Evolutionary conservation across 2,888 invertebrate species (phyloP), one percentile per base, ranked within the genome.

Genomic region (Spisula solida): DNA sequence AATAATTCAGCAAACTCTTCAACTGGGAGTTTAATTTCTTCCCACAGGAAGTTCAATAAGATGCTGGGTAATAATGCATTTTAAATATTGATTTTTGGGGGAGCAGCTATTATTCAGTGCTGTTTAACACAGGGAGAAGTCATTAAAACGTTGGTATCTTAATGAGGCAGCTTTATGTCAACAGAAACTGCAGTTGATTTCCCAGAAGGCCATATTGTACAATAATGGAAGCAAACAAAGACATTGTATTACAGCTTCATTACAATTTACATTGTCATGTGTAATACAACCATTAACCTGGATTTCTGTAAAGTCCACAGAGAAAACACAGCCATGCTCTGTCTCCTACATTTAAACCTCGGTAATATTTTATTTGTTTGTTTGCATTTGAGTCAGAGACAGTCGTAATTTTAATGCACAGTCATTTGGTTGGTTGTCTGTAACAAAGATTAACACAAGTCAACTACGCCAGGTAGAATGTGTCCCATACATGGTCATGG

Each of bases 31-130:
- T 34, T 18, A 18, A 75, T 75, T 75, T 31, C 75, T 25, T 31
- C 18, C 34, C 29, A 34, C 75, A 75, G 31, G 75, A 75, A 12
- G 75, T 75, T 75, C 41, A 31, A 34, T 34, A 75, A 16, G 34
- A 75, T 16, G 75, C 75, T 75, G 75, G 75, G 34, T 31, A 75
- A 41, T 41, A 41, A 34, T 75, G 29, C 75, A 75, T 75, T 75
- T 75, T 75, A 75, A 75, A 75, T 75, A 75, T 75, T 75, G 75
- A 75, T 75, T 75, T 75, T 75, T 75, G 75, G 75, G 75, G 75
- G 75, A 34, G 31, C n/a, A 31, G 75, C 18, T 18, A 75, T 75
- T 75, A 75, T 75, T 75, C 34, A 75, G 25, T 75, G 75, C 16
- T 5, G 18, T 75, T 12, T 75, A 75, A 75, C 12, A 34, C 75